Evolutionary conservation across 2,113 vertebrate genomes (phyloP).

Genomic region (Rostratula benghalensis): DNA sequence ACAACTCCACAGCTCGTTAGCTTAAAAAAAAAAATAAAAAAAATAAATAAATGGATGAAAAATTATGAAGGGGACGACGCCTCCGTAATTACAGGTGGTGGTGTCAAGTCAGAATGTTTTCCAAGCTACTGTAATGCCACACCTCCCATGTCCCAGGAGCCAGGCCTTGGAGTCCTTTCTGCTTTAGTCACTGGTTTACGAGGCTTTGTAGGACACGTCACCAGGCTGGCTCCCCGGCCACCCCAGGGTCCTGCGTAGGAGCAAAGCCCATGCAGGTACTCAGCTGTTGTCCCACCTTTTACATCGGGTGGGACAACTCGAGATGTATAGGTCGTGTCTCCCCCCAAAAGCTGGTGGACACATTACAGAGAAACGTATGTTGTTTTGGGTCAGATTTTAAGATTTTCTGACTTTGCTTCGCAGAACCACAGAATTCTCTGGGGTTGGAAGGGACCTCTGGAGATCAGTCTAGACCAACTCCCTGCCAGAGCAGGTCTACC

Average conservation of each 20-base stretch:
- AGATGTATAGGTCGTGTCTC: neutral
- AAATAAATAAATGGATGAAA: neutral
- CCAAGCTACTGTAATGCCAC: constrained; percentile 65
- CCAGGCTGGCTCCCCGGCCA: neutral
- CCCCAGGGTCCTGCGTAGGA: neutral
- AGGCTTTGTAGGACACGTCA: constrained; percentile 32
- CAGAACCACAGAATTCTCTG: too few relatives aligned
- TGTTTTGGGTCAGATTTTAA: neutral
- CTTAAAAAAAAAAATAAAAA: neutral
- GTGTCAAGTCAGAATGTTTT: constrained; percentile 76
- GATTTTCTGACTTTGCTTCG: neutral
- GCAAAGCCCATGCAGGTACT: neutral
- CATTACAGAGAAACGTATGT: neutral
- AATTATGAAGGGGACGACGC: constrained; percentile 74
- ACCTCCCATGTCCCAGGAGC: constrained; percentile 66
- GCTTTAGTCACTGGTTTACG: constrained; percentile 60
- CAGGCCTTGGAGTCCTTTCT: constrained; percentile 45
- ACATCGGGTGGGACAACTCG: neutral
- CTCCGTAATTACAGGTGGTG: constrained; percentile 80
- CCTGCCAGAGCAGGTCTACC: too few relatives aligned
- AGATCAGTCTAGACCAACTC: too few relatives aligned
- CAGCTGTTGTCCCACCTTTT: neutral
- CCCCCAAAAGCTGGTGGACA: neutral
- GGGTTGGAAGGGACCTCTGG: too few relatives aligned
- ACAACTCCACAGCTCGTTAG: constrained; percentile 68